Evolutionary conservation across 2,888 invertebrate genomes (phyloP), one percentile per base, ranked within the genome.

Genomic region (Druceiella hillmani): DNA sequence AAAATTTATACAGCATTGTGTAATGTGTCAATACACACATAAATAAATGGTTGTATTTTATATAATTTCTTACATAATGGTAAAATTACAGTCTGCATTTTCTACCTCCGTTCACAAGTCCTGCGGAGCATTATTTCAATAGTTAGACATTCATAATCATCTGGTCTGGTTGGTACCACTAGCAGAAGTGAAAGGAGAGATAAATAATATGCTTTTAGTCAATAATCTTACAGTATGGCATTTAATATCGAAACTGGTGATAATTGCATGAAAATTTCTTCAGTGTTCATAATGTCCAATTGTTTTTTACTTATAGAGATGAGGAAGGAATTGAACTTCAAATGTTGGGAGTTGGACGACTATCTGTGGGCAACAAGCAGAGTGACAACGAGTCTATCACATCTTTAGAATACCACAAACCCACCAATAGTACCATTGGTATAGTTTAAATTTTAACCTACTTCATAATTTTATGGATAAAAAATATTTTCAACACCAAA

Each of bases 291-390:
- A 20, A 20, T n/a, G n/a, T 7, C 22, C 12, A n/a, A 22, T 20
- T 15, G 20, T n/a, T 4, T 33, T 6, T 12, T 25, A 43, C 45
- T 56, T 60, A 40, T 55, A 83, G 85, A 47, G 81, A 81, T 50
- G 82, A 83, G 49, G 87, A 88, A 63, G 87, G 85, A 27, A 86
- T 90, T 59, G 89, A 90, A 65, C 76, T 90, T 75, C 83, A 87
- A 63, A 83, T 85, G 47, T 62, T 90, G 38, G 58, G 64, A 37
- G 51, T 62, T 10, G 58, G 57, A 3, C 59, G 62, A 30, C 55
- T 57, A 32, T 58, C 60, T 41, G 58, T 56, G 38, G 58, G 64
- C 2, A 55, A 74, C 2, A 63, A 75, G 33, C 74, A 74, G 28
- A 76, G 76, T 39, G 77, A 76, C 50, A 76, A 77, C 52, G 79